These are phyloP conservation scores for Tenthredo notha DNA, from an alignment of 2,888 invertebrate species.

Conservation along the genomic window DNA sequence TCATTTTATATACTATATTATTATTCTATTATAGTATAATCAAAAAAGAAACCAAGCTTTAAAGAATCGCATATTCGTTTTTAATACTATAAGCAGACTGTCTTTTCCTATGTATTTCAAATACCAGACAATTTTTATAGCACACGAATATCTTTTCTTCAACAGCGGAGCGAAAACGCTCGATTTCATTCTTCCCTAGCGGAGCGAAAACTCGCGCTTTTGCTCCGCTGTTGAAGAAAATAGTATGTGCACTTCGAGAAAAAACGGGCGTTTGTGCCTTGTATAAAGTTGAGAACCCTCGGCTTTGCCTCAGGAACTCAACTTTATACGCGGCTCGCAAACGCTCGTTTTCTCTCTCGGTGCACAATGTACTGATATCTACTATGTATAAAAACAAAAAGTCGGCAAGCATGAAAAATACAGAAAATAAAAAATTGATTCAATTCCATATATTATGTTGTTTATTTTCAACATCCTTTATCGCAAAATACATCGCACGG, in stretches of 20 bases:
- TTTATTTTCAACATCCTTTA: not conserved
- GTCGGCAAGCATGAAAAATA: not conserved
- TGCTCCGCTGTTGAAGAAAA: no score
- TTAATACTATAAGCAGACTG: not conserved
- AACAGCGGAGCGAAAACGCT: no score
- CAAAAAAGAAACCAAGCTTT: not conserved
- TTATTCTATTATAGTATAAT: not conserved
- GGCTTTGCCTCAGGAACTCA: no score
- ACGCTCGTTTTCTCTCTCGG: no score
- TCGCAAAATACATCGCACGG: not conserved
- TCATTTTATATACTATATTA: not conserved
- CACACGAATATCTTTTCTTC: no score
- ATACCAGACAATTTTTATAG: not conserved
- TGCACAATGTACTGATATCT: no score
- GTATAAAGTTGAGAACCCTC: no score
- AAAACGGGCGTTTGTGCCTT: no score
- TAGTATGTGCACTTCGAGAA: no score
- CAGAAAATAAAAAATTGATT: not conserved
- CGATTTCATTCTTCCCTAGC: no score
- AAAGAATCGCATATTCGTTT: not conserved
- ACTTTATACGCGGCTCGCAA: no score
- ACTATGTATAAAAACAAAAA: not conserved
- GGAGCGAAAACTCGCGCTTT: no score
- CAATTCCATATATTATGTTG: not conserved
- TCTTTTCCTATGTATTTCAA: not conserved